Base-by-base conservation (phyloP, 2,888 invertebrate genomes). In the Taphrorychus bicolor region DNA sequence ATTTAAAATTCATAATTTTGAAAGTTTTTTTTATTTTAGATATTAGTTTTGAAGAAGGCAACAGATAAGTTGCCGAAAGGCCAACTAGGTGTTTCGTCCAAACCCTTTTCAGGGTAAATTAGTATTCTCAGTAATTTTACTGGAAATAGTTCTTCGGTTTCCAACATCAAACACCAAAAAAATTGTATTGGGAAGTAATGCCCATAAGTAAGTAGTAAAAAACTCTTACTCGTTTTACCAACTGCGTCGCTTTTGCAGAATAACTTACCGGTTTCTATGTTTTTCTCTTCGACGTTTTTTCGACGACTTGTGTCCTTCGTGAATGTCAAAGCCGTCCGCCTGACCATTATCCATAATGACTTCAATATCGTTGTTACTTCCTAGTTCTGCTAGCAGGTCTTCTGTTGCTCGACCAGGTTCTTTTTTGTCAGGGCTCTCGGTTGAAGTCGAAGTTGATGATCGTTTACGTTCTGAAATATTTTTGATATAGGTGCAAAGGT, bases 231-330 rank as follows among this genome's bases (percentile, higher is more conserved):
- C 32, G 1, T 32, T 3, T 32, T 32, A 11, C 11, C 32, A 2
- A 2, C 3, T 32, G 9, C 11, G 3, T 9, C 9, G 3, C 32
- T 7, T 1, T 32, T 32, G 11, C 3, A 3, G 11, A 2, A 32
- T 11, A 2, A 32, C 32, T 58, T 51, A 64, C 69, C 91, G 84
- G 69, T 86, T 88, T 76, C 91, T 87, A 76, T 93, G 92, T 75
- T 93, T 93, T 75, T 93, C 92, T 80, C 90, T 86, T 75, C 90
- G 85, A 5, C 90, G 84, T 73, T 91, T 88, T 64, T 88, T 89
- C 41, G 88, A 87, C 77, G 87, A 88, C 24, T 80, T 79, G 19
- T 70, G 64, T 21, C 80, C 79, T n/a, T n/a, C n/a, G 19, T 70
- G 66, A n/a, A 53, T 53, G 3, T 70, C 69, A 17, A 57, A 42